Conservation (phyloP, 92 coral and sea anemone genomes). For the Phymanthus crucifer region DNA sequence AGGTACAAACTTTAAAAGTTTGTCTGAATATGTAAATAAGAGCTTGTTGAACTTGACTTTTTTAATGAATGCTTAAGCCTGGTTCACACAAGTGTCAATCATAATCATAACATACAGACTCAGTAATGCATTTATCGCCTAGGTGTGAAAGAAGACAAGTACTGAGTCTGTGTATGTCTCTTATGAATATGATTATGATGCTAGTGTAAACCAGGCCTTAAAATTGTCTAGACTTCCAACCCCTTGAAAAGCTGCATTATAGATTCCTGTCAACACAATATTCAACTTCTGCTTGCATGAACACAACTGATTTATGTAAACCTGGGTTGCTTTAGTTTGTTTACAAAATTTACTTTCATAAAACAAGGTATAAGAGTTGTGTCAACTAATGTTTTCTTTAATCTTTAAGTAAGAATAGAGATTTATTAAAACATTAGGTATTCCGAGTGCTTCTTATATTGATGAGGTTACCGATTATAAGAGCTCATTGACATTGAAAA, state of each 20-base stretch:
- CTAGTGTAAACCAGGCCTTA: no score
- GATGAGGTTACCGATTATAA: neutral
- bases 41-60: no score
- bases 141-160: no score
- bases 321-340: neutral
- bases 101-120: no score
- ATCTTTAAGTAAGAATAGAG: neutral
- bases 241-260: neutral
- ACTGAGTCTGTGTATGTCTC: no score
- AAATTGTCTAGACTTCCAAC: neutral
- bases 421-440: neutral
- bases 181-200: no score
- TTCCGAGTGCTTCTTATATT: neutral
- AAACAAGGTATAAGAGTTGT: neutral
- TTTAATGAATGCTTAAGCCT: no score
- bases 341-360: neutral
- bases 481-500: neutral
- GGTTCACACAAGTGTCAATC: no score
- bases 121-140: no score
- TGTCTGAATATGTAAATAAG: no score
- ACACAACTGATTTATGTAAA: neutral
- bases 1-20: no score
- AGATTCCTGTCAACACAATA: neutral
- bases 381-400: neutral
- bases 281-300: neutral